Percentiles rank a stretch among this genome's conserved stretches.
Conservation (phyloP, 2,888 invertebrate species). For the Oscheius sp. region DNA sequence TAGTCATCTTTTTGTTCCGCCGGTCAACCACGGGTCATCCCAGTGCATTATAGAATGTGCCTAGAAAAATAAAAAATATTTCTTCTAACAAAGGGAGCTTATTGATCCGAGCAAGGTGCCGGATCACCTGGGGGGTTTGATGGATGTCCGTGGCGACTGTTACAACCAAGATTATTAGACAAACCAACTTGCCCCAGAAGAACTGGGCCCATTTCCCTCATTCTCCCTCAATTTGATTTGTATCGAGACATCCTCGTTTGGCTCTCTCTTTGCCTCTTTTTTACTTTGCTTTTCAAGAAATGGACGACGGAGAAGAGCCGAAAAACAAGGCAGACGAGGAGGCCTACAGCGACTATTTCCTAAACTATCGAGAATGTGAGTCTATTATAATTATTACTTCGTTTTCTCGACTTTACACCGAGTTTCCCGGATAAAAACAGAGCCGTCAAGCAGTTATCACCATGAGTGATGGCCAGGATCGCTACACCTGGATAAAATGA, state of each 20-base stretch:
- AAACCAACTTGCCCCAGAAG: background rate
- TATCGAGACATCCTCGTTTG: conserved; percentile 21
- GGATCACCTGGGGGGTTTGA: conserved; percentile 31
- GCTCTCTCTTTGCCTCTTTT: background rate
- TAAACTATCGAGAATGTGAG: conserved; percentile 61
- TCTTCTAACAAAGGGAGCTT: background rate
- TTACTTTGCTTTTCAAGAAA: background rate
- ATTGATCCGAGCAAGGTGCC: conserved; percentile 4
- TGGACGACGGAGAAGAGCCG: background rate
- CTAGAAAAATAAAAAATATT: background rate
- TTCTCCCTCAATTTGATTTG: conserved; percentile 33
- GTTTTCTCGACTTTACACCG: background rate
- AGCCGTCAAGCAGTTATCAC: conserved; percentile 24
- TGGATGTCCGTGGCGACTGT: conserved; percentile 23
- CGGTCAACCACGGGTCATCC: background rate
- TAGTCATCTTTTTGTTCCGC: background rate
- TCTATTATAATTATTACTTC: conserved; percentile 3
- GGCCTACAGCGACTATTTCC: conserved; percentile 64
- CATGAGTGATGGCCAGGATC: conserved; percentile 9
- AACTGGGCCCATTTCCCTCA: conserved; percentile 6
- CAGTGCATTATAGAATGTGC: background rate
- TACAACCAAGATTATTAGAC: conserved; percentile 33
- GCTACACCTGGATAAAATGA: background rate
- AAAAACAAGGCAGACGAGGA: conserved; percentile 36
- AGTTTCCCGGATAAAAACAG: background rate